A percentile compares a stretch with the other conserved stretches of the same genome.
Conservation (phyloP, 23 tunicate genomes). For the Botrylloides violaceus region DNA sequence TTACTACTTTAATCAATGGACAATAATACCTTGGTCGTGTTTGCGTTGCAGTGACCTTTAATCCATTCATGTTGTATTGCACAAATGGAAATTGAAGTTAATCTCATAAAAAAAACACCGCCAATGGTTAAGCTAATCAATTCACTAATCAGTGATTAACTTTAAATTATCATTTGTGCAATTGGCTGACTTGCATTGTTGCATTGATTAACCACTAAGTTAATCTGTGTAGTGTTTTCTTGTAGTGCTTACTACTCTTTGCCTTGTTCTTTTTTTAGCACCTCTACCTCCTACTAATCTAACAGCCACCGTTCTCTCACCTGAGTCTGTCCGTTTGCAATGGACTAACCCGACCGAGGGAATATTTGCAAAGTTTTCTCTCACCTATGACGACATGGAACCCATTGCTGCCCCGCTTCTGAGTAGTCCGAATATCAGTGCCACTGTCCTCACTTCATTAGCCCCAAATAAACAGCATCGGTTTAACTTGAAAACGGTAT, state of each 20-base stretch:
- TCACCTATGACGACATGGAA: not conserved
- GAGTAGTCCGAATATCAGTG: not conserved
- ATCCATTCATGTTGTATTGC: too few relatives aligned
- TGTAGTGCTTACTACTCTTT: not conserved
- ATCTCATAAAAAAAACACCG: too few relatives aligned
- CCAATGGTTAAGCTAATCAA: too few relatives aligned
- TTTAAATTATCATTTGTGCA: too few relatives aligned
- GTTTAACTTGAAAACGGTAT: constrained; percentile 5
- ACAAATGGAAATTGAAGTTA: too few relatives aligned
- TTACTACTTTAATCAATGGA: too few relatives aligned
- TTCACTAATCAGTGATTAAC: too few relatives aligned
- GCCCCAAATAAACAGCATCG: not conserved
- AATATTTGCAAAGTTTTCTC: not conserved
- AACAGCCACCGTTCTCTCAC: not conserved
- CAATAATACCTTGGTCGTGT: too few relatives aligned
- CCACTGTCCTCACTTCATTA: not conserved
- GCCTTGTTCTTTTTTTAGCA: constrained; percentile 6
- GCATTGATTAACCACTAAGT: too few relatives aligned
- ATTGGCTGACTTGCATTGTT: too few relatives aligned
- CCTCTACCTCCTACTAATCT: constrained; percentile 21
- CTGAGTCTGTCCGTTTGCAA: not conserved
- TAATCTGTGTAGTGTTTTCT: too few relatives aligned
- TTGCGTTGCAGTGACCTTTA: too few relatives aligned
- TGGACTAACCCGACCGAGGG: constrained; percentile 18
- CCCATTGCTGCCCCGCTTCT: not conserved